A percentile compares a stretch with the other conserved stretches of the same genome.
These are phyloP conservation scores for Typhlichthys eigenmanni DNA, from an alignment of 2,797 vertebrate genomes.

Conservation along the genomic window DNA sequence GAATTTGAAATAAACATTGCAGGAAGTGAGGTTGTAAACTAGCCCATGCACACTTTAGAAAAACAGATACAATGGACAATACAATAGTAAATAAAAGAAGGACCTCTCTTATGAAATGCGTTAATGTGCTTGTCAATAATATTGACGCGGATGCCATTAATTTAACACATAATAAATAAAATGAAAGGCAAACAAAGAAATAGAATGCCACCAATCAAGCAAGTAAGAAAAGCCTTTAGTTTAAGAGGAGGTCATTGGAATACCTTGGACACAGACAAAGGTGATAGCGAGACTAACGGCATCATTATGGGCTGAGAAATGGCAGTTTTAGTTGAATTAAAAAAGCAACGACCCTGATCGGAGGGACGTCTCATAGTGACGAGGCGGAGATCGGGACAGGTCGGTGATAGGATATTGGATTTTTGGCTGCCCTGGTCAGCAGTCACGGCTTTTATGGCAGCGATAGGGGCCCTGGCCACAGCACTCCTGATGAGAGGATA, in stretches of 20 bases:
- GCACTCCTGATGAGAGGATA: conserved; percentile 77
- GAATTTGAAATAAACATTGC: conserved; percentile 67
- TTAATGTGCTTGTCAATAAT: too few species aligned
- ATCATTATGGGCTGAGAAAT: conserved; percentile 66
- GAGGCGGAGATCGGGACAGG: conserved; percentile 61
- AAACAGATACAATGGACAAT: conserved; percentile 22
- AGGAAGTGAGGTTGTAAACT: conserved; percentile 68
- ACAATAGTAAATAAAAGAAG: conserved; percentile 34
- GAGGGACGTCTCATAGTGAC: conserved; percentile 59
- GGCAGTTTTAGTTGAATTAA: conserved; percentile 75
- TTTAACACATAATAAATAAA: neutral
- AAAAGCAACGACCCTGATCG: conserved; percentile 78
- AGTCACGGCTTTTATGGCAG: conserved; percentile 76
- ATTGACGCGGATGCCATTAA: too few species aligned
- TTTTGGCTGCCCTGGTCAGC: conserved; percentile 72
- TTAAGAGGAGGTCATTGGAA: conserved; percentile 41
- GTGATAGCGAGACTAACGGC: conserved; percentile 73
- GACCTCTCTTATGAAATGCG: conserved; percentile 6
- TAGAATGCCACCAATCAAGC: too few species aligned
- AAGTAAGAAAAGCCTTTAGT: conserved; percentile 11
- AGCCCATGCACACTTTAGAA: conserved; percentile 39
- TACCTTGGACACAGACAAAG: conserved; percentile 57
- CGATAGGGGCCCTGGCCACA: conserved; percentile 64
- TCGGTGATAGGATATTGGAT: conserved; percentile 79
- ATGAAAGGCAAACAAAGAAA: neutral